These are phyloP conservation scores for Pseudocheirus occidentalis DNA, from an alignment of 2,797 vertebrate genomes.

Conservation along the genomic window DNA sequence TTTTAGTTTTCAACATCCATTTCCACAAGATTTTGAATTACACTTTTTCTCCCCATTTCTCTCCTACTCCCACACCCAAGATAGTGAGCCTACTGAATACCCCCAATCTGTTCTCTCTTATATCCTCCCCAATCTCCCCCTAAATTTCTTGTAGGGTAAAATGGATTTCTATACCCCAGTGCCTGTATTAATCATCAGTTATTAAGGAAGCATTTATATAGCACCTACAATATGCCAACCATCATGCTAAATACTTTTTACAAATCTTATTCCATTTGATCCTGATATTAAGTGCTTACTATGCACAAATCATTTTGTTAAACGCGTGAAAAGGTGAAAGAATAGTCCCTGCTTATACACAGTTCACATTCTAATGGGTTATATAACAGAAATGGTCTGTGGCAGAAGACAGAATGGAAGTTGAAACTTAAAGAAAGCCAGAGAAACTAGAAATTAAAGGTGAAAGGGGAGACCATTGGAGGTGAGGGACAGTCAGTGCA, in stretches of 20 bases:
- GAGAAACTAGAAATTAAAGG: too few species aligned
- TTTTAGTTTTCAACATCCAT: too few species aligned
- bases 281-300: not conserved
- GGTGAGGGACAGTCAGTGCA: not conserved
- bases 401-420: not conserved
- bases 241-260: not conserved
- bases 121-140: too few species aligned
- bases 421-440: not conserved
- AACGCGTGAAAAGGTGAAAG: not conserved
- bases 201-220: not conserved
- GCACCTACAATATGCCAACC: not conserved
- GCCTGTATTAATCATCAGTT: not conserved
- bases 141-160: too few species aligned
- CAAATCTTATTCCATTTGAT: not conserved
- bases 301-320: not conserved
- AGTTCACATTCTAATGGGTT: not conserved
- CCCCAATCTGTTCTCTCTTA: too few species aligned
- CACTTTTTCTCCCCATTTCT: too few species aligned
- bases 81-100: too few species aligned
- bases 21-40: too few species aligned
- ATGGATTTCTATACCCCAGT: too few species aligned
- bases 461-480: too few species aligned
- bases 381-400: not conserved
- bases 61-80: too few species aligned
- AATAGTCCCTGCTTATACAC: not conserved